A percentile compares a stretch with the other conserved stretches of the same genome.
These are phyloP conservation scores for Achlya flavicornis DNA, from an alignment of 2,888 invertebrate species.

Conservation along the genomic window DNA sequence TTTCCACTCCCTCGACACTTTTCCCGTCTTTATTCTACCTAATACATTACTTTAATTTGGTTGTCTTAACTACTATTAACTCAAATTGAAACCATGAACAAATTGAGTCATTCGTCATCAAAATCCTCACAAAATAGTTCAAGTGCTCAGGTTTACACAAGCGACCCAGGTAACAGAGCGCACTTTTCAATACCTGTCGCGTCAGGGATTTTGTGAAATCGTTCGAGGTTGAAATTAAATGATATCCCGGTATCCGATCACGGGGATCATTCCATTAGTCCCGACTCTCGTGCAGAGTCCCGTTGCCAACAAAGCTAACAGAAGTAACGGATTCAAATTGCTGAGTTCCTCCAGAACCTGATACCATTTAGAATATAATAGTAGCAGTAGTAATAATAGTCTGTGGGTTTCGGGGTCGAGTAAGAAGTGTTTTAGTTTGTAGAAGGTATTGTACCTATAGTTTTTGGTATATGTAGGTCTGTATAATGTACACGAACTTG, in stretches of 20 bases:
- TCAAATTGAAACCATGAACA: not conserved
- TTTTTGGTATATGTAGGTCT: not conserved
- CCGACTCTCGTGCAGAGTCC: conserved; percentile 13
- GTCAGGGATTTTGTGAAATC: not conserved
- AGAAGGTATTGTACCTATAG: not conserved
- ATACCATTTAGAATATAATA: conserved; percentile 29
- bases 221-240: conserved; percentile 34
- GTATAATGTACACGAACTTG: too few relatives aligned
- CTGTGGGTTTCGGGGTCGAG: not conserved
- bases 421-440: not conserved
- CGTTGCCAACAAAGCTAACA: conserved; percentile 18
- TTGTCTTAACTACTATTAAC: too few relatives aligned
- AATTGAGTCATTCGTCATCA: conserved; percentile 10
- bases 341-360: conserved; percentile 25
- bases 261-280: conserved; percentile 42
- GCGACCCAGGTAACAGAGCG: conserved; percentile 20
- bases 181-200: conserved; percentile 24
- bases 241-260: conserved; percentile 42
- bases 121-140: conserved; percentile 19
- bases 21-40: not conserved
- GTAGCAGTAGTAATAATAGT: too few relatives aligned
- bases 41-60: not conserved
- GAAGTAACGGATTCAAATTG: conserved; percentile 31
- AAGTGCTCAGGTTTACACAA: conserved; percentile 5
- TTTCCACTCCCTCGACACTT: too few relatives aligned